Base-by-base conservation (phyloP, 2,888 invertebrate genomes). In the Lithophane leautieri region DNA sequence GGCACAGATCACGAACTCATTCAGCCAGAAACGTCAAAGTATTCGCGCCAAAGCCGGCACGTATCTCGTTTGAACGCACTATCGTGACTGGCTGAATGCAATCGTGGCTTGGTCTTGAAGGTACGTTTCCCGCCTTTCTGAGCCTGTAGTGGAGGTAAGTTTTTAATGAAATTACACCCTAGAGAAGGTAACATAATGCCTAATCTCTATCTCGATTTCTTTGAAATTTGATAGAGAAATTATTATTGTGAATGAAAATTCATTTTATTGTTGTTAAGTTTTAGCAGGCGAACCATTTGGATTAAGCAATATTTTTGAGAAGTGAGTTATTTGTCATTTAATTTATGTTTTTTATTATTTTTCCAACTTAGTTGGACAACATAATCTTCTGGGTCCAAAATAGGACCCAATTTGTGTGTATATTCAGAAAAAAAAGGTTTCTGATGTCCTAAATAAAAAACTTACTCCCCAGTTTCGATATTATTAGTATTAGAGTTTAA, bases 41-140 rank as follows among this genome's bases (percentile, higher is more conserved):
- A 81, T 79, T 84, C 70, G 87, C 87, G 87, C 82, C 87, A 85
- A 79, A 82, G 72, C 79, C 52, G 68, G 76, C 87, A 82, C 81
- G 83, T 81, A 65, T 77, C 74, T 72, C 83, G 82, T 79, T 77
- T 73, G 81, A 73, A 52, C 84, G 87, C 79, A 47, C 68, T 82
- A 76, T 84, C 68, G 82, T 68, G 81, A 81, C 83, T 79, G 87
- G 72, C 69, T 69, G 84, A 67, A 68, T 80, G 69, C 66, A 71
- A 60, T 56, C 79, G 76, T 75, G 82, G 72, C 79, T 85, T 81
- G 62, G 82, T 81, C 67, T 77, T 78, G 78, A 85, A 85, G 83
- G 76, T 76, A 82, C 76, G 22, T 78, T 85, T 84, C 85, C 84
- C 86, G 77, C 81, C 78, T 34, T 68, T 68, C 40, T 69, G 44